A percentile compares a stretch with the other conserved stretches of the same genome.
These are phyloP conservation scores for Drosophila histrio DNA, from an alignment of 2,888 invertebrate species.

Conservation along the genomic window DNA sequence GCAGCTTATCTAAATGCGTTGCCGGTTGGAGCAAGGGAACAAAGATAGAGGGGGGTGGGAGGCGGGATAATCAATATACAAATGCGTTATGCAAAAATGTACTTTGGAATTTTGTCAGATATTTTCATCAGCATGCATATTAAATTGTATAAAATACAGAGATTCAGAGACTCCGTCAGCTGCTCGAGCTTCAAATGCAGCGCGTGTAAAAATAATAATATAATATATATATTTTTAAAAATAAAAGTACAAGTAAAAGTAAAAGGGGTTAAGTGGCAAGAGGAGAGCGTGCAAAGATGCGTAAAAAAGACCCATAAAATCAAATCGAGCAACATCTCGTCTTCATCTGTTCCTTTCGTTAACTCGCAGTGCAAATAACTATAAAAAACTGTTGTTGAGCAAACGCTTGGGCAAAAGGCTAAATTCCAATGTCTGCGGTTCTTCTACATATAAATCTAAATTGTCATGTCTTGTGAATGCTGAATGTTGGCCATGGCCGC, in stretches of 20 bases:
- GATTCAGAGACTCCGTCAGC: neutral
- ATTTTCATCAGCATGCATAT: constrained; percentile 34
- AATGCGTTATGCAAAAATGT: constrained; percentile 29
- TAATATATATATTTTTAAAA: constrained; percentile 1
- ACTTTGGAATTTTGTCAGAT: constrained; percentile 34
- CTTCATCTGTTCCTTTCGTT: constrained; percentile 33
- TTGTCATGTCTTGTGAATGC: constrained; percentile 35
- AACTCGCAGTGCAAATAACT: constrained; percentile 24
- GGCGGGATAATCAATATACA: constrained; percentile 37
- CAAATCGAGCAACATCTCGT: constrained; percentile 41
- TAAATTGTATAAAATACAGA: constrained; percentile 20
- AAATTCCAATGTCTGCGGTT: constrained; percentile 44
- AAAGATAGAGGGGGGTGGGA: neutral
- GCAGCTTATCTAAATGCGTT: constrained; percentile 40
- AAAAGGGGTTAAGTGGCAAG: neutral
- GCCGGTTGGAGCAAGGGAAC: neutral
- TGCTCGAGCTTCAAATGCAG: constrained; percentile 47
- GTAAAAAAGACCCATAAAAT: constrained; percentile 18
- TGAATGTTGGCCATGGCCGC: constrained; percentile 19
- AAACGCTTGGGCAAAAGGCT: constrained; percentile 3
- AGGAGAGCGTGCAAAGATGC: constrained; percentile 14
- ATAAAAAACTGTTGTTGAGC: constrained; percentile 31
- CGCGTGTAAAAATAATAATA: constrained; percentile 18
- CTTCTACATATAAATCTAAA: constrained; percentile 29
- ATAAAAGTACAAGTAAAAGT: constrained; percentile 9